Evolutionary conservation across 2,797 vertebrate genomes (phyloP).

Genomic region (Pitangus sulphuratus): DNA sequence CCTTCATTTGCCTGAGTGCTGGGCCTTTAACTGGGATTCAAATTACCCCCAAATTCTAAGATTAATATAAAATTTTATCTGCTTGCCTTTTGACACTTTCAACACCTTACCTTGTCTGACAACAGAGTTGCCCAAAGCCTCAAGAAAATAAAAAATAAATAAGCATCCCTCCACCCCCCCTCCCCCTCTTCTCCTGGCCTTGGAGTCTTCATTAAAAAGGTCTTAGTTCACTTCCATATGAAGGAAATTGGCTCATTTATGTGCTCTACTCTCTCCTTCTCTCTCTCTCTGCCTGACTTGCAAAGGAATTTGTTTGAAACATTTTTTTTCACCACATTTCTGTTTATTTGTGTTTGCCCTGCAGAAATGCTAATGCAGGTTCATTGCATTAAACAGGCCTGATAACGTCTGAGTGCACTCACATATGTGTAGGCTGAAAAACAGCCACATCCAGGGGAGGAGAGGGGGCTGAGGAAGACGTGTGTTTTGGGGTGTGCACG

Average conservation of each 20-base stretch:
- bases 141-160: slow-evolving; percentile 31
- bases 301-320: slow-evolving; percentile 75
- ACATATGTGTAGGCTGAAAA: slow-evolving; percentile 19
- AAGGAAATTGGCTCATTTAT: slow-evolving; percentile 50
- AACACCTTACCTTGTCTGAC: neutral
- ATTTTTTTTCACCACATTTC: slow-evolving; percentile 63
- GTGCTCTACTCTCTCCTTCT: slow-evolving; percentile 24
- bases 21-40: neutral
- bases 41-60: neutral
- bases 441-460: neutral
- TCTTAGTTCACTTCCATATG: slow-evolving; percentile 40
- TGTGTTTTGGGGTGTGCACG: neutral
- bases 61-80: neutral
- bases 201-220: slow-evolving; percentile 50
- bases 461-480: slow-evolving; percentile 7
- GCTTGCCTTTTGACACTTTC: neutral
- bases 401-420: slow-evolving; percentile 58
- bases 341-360: slow-evolving; percentile 82
- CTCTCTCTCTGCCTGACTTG: slow-evolving; percentile 82
- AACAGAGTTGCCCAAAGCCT: neutral
- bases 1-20: neutral
- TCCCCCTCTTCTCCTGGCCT: rapidly evolving
- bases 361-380: slow-evolving; percentile 70
- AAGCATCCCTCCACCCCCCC: neutral
- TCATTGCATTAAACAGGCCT: slow-evolving; percentile 60